Base-by-base conservation (phyloP, 30 jellyfish, hydroid and myxozoan species). In the Hydractinia echinata region DNA sequence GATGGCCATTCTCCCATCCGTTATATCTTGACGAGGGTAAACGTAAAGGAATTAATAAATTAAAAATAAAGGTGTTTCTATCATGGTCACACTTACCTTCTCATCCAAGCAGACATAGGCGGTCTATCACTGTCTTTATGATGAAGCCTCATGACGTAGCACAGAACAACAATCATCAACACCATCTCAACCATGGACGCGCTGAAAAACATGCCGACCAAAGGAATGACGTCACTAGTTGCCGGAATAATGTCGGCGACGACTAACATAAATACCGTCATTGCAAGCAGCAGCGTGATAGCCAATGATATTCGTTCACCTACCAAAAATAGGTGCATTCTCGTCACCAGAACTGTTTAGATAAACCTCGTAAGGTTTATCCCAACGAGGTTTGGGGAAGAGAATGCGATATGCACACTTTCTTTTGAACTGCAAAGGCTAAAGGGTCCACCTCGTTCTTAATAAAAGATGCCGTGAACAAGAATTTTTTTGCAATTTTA, bases 191-290 rank as follows among this genome's bases (percentile, higher is more conserved):
- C 89, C 97, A 90, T 90, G 52, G 95, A 85, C n/a, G 95, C 89
- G 55, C 95, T 90, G 90, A 90, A 90, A 73, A 85, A 90, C 30
- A 90, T 74, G 6, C 96, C 96, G 4, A 92, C 98, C 55, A 92
- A 76, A 7, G 98, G 98, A 19, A 92, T 80, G 55, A 81, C 93
- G 73, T 92, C 98, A 83, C 98, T 92, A 49, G 98, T 92, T 5
- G 98, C 93, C 4, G 98, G 98, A 7, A 92, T 92, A 55, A 92
- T 92, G 71, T 92, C 98, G 7, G 98, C 96, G 8, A 92, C 98
- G 50, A 92, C 98, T 87, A 92, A 68, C 98, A 92, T 92, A 77
- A 92, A 92, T 11, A 92, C 98, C 2, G 98, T 92, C 98, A 92
- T 92, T 16, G 98, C 98, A 81, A 92, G 79, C 55, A 92, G 86